A percentile compares a stretch with the other conserved stretches of the same genome.
These are phyloP conservation scores for Geopemphigus sp. DNA, from an alignment of 1,140 invertebrate genomes.

Conservation along the genomic window DNA sequence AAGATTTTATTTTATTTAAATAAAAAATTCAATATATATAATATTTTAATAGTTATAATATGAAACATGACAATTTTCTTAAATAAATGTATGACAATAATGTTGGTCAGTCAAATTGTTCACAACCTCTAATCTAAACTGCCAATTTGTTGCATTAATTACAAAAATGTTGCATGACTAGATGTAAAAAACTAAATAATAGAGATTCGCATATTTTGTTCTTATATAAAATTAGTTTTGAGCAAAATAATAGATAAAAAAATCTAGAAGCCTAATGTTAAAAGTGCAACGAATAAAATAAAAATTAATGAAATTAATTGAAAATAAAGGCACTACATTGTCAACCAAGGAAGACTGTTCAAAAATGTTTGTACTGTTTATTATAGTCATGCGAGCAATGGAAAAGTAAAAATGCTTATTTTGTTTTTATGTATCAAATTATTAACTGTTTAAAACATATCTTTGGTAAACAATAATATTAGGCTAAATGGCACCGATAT, in stretches of 20 bases:
- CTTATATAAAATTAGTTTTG: slow-evolving; percentile 39
- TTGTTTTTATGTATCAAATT: slow-evolving; percentile 23
- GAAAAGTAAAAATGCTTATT: slow-evolving; percentile 23
- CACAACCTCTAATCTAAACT: slow-evolving; percentile 41
- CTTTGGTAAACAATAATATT: slow-evolving; percentile 49
- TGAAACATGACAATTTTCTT: slow-evolving; percentile 35
- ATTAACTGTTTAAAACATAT: slow-evolving; percentile 31
- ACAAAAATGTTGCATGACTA: slow-evolving; percentile 45
- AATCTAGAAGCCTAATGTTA: slow-evolving; percentile 37
- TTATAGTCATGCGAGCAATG: slow-evolving; percentile 20
- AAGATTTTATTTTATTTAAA: slow-evolving; percentile 43
- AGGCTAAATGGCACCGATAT: slow-evolving; percentile 26
- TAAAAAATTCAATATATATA: slow-evolving; percentile 47
- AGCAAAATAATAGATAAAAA: slow-evolving; percentile 45
- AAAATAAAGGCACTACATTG: slow-evolving; percentile 31
- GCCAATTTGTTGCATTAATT: slow-evolving; percentile 31
- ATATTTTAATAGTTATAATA: slow-evolving; percentile 46
- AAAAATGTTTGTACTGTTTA: slow-evolving; percentile 39
- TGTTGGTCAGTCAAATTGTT: slow-evolving; percentile 11
- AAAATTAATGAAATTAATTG: slow-evolving; percentile 31
- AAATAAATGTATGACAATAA: slow-evolving; percentile 34
- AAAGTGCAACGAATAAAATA: slow-evolving; percentile 38
- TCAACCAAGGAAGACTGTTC: slow-evolving; percentile 29
- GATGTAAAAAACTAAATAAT: slow-evolving; percentile 43
- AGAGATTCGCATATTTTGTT: slow-evolving; percentile 42